These are phyloP conservation scores for Agrilus planipennis DNA, from an alignment of 1,140 invertebrate species.

Conservation along the genomic window DNA sequence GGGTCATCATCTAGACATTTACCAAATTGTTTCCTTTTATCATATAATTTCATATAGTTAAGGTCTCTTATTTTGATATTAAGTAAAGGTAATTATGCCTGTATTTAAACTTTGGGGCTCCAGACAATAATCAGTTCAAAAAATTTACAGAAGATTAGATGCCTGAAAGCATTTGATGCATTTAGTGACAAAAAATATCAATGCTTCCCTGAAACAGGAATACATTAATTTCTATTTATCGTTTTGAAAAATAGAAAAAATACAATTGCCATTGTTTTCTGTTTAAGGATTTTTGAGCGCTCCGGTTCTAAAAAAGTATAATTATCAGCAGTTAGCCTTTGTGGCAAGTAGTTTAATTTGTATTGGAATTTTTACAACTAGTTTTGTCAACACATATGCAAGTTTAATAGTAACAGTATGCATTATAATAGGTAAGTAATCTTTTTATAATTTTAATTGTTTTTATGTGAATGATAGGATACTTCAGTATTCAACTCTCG, in stretches of 20 bases:
- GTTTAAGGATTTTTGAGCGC: constrained; percentile 28
- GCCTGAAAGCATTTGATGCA: too few relatives aligned
- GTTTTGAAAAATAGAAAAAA: background rate
- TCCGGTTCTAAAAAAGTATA: constrained; percentile 28
- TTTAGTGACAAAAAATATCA: too few relatives aligned
- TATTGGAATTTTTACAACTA: constrained; percentile 23
- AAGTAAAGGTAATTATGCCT: too few relatives aligned
- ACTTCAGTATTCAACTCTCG: background rate
- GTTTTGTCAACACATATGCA: constrained; percentile 23
- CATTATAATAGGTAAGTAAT: constrained; percentile 26
- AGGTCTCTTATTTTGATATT: too few relatives aligned
- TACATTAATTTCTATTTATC: too few relatives aligned
- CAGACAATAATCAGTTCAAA: too few relatives aligned
- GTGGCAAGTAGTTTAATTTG: constrained; percentile 21
- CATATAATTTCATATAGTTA: too few relatives aligned
- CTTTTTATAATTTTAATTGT: constrained; percentile 5
- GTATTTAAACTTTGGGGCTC: too few relatives aligned
- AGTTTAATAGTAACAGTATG: constrained; percentile 24
- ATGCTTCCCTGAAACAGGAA: too few relatives aligned
- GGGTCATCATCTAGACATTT: too few relatives aligned
- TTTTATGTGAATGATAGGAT: background rate
- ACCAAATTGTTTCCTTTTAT: too few relatives aligned
- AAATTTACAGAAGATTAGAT: too few relatives aligned
- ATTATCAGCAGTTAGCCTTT: constrained; percentile 21
- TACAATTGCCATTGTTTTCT: constrained; percentile 9